Evolutionary conservation across 2,797 vertebrate species (phyloP).

Genomic region (Falco novaeseelandiae): DNA sequence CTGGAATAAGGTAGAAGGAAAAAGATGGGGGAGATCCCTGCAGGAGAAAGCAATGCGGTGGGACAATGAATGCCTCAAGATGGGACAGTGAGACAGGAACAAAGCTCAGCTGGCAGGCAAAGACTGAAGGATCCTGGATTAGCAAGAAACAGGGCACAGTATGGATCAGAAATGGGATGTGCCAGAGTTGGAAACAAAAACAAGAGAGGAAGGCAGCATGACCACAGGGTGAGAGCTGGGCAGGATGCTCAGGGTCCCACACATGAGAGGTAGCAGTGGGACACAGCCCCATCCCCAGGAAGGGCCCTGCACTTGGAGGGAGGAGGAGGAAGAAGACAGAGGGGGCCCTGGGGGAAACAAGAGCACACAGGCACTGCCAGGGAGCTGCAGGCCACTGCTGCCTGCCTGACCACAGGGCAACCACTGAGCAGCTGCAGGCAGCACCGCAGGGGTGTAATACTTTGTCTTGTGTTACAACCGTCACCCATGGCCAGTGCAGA

Average conservation of each 20-base stretch:
- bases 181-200: not conserved
- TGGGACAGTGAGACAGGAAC: not conserved
- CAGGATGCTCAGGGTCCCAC: not conserved
- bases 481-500: not conserved
- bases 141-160: not conserved
- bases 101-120: not conserved
- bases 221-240: not conserved
- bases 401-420: fast-evolving
- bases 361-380: not conserved
- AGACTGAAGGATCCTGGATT: not conserved
- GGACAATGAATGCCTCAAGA: not conserved
- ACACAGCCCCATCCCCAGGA: not conserved
- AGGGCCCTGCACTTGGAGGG: not conserved
- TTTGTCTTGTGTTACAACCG: not conserved
- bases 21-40: not conserved
- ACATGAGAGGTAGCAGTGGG: not conserved
- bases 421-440: not conserved
- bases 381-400: not conserved
- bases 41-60: not conserved
- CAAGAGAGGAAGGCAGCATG: not conserved
- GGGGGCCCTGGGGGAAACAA: fast-evolving
- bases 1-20: not conserved
- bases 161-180: not conserved
- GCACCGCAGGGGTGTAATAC: not conserved
- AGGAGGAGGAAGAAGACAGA: not conserved